phyloP scores from a whole-genome alignment of 2,113 vertebrate genomes.

The Catharus minimus region DNA sequence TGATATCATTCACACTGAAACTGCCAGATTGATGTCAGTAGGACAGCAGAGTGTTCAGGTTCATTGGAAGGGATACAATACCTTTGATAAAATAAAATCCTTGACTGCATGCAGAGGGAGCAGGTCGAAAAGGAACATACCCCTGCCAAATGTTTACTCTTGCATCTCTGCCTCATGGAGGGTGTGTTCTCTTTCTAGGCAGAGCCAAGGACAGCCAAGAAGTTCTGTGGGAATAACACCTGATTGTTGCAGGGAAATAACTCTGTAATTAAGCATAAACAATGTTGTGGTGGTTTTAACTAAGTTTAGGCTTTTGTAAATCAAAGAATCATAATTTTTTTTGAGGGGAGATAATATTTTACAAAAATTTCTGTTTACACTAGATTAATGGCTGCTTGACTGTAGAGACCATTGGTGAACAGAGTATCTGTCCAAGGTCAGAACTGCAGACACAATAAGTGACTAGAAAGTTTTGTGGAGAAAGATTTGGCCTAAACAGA shows the following conservation, averaged over 20 bases:
- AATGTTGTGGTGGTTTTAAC: slow-evolving; percentile 70
- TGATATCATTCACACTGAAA: neutral
- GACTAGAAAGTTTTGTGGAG: slow-evolving; percentile 26
- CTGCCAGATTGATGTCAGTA: slow-evolving; percentile 37
- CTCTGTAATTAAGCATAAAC: slow-evolving; percentile 71
- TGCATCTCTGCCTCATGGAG: slow-evolving; percentile 58
- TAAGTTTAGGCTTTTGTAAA: slow-evolving; percentile 72
- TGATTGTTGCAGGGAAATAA: slow-evolving; percentile 65
- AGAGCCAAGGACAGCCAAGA: slow-evolving; percentile 69
- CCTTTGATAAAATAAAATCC: slow-evolving; percentile 19
- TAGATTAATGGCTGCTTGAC: slow-evolving; percentile 71
- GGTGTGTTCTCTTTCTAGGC: slow-evolving; percentile 60
- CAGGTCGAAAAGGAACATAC: neutral
- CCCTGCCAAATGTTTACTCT: slow-evolving; percentile 70
- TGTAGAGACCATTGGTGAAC: neutral
- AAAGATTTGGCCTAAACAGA: slow-evolving; percentile 29
- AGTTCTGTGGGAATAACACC: slow-evolving; percentile 71
- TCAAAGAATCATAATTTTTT: slow-evolving; percentile 64
- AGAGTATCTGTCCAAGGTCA: slow-evolving; percentile 35
- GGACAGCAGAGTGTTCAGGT: slow-evolving; percentile 21
- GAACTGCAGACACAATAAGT: slow-evolving; percentile 31
- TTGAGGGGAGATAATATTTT: slow-evolving; percentile 52
- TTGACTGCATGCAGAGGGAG: neutral
- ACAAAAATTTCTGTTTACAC: slow-evolving; percentile 70
- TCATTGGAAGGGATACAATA: slow-evolving; percentile 14